Conservation (phyloP, 2,797 vertebrate genomes). For the Lithobates pipiens region DNA sequence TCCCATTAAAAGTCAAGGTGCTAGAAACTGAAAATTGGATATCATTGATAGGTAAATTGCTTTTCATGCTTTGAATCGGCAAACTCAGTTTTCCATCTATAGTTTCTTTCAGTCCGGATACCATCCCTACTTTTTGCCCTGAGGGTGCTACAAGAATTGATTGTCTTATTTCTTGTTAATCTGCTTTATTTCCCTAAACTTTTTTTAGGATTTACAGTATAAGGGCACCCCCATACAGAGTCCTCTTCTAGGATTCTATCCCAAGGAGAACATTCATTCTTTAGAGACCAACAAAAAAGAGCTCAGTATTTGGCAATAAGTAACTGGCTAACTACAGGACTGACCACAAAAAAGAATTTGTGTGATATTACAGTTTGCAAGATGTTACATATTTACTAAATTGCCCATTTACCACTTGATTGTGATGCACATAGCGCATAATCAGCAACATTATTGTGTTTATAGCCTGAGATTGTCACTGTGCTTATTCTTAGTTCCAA, state of each 20-base stretch:
- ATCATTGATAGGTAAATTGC: no score
- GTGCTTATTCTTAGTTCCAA: neutral
- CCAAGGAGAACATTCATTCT: constrained; percentile 11
- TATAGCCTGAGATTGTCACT: constrained; percentile 38
- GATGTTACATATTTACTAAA: neutral
- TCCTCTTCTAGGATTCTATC: constrained; percentile 6
- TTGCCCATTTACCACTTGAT: neutral
- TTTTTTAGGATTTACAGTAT: neutral
- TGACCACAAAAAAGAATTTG: constrained; percentile 14
- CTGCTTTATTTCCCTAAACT: neutral
- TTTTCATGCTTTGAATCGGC: no score
- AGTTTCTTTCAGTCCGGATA: neutral
- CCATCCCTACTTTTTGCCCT: constrained; percentile 19
- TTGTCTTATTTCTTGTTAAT: constrained; percentile 25
- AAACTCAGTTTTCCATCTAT: no score
- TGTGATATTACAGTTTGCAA: neutral
- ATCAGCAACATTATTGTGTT: constrained; percentile 10
- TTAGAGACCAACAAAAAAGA: neutral
- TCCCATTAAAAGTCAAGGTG: no score
- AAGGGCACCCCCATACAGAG: neutral
- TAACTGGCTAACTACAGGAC: constrained; percentile 39
- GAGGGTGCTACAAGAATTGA: constrained; percentile 17
- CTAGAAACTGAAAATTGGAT: no score
- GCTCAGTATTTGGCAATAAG: constrained; percentile 45
- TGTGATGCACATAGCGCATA: neutral